Evolutionary conservation across 2,113 vertebrate species (phyloP).

Genomic region (Micronisus gabar): DNA sequence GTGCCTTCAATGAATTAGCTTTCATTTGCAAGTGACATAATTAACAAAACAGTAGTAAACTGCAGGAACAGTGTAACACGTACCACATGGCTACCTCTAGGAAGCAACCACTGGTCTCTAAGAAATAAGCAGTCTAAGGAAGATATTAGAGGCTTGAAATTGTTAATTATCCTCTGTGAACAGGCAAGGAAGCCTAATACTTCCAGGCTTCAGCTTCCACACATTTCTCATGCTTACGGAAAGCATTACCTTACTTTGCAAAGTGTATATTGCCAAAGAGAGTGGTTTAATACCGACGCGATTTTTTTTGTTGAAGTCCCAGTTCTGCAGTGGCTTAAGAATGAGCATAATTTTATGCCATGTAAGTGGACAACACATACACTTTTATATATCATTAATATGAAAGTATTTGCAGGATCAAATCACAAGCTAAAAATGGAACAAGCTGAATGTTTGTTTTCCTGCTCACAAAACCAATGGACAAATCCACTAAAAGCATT

Average conservation of each 20-base stretch:
- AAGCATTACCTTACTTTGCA: neutral
- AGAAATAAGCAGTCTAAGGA: neutral
- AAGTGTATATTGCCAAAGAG: neutral
- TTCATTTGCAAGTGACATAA: neutral
- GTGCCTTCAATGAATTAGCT: neutral
- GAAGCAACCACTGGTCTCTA: neutral
- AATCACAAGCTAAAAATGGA: neutral
- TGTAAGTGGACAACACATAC: neutral
- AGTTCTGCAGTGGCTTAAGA: neutral
- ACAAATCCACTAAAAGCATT: neutral
- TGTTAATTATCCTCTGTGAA: neutral
- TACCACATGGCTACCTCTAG: neutral
- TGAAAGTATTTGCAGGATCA: neutral
- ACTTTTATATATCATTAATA: no score
- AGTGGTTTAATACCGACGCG: neutral
- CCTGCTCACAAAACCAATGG: neutral
- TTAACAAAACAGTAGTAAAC: neutral
- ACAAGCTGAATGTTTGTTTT: neutral
- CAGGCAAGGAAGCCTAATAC: neutral
- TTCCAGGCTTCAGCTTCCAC: neutral
- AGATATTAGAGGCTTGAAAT: neutral
- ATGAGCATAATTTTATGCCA: neutral
- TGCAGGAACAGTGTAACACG: neutral
- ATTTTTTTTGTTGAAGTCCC: neutral
- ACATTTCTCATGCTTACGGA: neutral